phyloP scores from a whole-genome alignment of 1,140 invertebrate genomes.

The Stegodyphus mimosarum region DNA sequence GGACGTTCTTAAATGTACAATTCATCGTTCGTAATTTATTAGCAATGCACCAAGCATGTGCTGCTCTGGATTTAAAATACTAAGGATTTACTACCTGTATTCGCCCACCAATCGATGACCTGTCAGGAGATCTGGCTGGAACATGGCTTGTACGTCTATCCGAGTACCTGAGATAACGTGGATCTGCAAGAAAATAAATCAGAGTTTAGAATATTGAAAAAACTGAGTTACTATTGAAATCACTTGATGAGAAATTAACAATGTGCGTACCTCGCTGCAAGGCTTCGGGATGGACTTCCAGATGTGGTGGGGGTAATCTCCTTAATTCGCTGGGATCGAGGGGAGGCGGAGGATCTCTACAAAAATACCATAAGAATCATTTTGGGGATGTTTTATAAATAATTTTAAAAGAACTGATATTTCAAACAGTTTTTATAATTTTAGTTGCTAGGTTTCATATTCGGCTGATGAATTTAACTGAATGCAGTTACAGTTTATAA shows the following conservation, averaged over 20 bases:
- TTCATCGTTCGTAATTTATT: too few relatives aligned
- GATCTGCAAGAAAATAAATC: constrained; percentile 1
- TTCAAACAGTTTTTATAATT: too few relatives aligned
- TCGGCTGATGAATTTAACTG: too few relatives aligned
- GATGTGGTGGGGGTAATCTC: constrained; percentile 35
- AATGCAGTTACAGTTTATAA: too few relatives aligned
- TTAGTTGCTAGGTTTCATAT: too few relatives aligned
- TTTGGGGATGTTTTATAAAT: too few relatives aligned
- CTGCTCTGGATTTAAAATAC: too few relatives aligned
- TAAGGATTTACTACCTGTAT: constrained; percentile 14
- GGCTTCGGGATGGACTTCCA: constrained; percentile 53
- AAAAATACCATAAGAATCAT: not conserved
- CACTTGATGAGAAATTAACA: too few relatives aligned
- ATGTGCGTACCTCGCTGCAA: constrained; percentile 26
- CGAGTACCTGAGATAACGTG: constrained; percentile 25
- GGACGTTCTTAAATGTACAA: too few relatives aligned
- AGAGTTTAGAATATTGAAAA: not conserved
- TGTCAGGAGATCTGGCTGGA: constrained; percentile 7
- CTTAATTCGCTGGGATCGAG: constrained; percentile 22
- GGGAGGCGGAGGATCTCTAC: constrained; percentile 17
- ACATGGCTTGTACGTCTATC: not conserved
- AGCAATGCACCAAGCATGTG: too few relatives aligned
- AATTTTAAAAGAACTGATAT: too few relatives aligned
- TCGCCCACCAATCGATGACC: constrained; percentile 14
- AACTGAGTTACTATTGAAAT: too few relatives aligned